Evolutionary conservation across 2,797 vertebrate genomes (phyloP), one percentile per base, ranked within the genome.

Genomic region (Adrianichthys oophorus): DNA sequence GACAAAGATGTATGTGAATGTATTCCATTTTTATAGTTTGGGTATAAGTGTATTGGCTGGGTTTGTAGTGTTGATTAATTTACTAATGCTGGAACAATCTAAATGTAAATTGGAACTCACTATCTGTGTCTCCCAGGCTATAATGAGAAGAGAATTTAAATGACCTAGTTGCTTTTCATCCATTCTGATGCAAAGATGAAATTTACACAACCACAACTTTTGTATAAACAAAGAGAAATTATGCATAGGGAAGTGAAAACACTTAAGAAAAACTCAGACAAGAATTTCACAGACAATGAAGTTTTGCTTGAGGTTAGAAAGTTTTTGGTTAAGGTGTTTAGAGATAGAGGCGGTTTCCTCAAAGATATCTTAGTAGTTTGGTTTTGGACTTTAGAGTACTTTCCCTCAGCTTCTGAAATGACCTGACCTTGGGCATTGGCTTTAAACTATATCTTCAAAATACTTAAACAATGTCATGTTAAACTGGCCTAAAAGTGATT

Each of bases 61-160:
- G 72, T 72, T 86, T 32, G 81, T 70, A 67, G 78, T 84, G 85
- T 86, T 90, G 87, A 90, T 92, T 92, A 89, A 92, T 92, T 92
- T 91, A 92, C 82, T 89, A 86, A 69, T 89, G 80, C 85, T 90
- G 89, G 92, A 91, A 91, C 91, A 92, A 92, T 92, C 90, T 92
- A 92, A 91, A 92, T 92, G 91, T 91, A 92, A 92, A 92, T 92
- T 90, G 87, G 78, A 88, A 83, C 86, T 86, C 89, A 91, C 89
- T 91, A 92, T 91, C 91, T 90, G 83, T 90, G 88, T 85, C 86
- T 90, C 77, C 81, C 86, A 90, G 87, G 85, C 83, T 79, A 84
- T 91, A 92, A 92, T 92, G 89, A 92, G 87, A 64, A 76, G 73
- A 82, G 89, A 91, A 92, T 92, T 90, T 86, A 89, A 92, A 92